phyloP scores from a whole-genome alignment of 2,113 vertebrate species.

The Channa maculata region DNA sequence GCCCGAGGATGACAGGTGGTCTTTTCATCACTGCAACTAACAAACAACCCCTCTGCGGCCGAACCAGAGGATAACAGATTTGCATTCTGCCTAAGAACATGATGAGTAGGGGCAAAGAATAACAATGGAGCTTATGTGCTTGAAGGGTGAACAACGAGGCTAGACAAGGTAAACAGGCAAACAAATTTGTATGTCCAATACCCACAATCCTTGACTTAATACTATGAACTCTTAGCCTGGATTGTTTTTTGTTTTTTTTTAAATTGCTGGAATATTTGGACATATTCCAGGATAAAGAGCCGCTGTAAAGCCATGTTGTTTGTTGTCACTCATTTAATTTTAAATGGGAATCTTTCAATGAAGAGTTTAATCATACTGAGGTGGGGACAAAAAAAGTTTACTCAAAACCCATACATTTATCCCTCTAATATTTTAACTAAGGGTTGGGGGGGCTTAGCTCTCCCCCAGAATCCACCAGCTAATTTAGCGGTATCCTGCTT shows the following conservation, averaged over 20 bases:
- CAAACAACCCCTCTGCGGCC: slow-evolving; percentile 60
- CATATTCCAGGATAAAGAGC: slow-evolving; percentile 11
- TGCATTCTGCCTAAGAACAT: slow-evolving; percentile 61
- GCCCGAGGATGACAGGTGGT: slow-evolving; percentile 74
- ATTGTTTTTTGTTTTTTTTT: slow-evolving; percentile 11
- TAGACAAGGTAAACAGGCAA: slow-evolving; percentile 42
- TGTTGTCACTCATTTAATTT: neutral
- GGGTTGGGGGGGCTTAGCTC: too few relatives aligned
- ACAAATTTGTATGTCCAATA: slow-evolving; percentile 26
- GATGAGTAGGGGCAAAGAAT: slow-evolving; percentile 54
- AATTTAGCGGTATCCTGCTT: neutral
- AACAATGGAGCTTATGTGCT: slow-evolving; percentile 60
- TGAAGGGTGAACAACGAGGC: slow-evolving; percentile 40
- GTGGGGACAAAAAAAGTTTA: too few relatives aligned
- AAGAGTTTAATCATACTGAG: neutral
- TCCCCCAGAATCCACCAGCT: neutral
- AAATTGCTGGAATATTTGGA: slow-evolving; percentile 15
- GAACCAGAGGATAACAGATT: slow-evolving; percentile 60
- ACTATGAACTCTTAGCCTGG: slow-evolving; percentile 25
- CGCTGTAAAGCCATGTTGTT: neutral
- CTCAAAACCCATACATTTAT: too few relatives aligned
- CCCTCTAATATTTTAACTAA: too few relatives aligned
- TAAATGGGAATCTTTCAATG: neutral
- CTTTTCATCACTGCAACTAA: slow-evolving; percentile 73
- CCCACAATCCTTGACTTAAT: slow-evolving; percentile 1